phyloP scores from a whole-genome alignment of 2,797 vertebrate genomes.

The Melanotaenia boesemani region DNA sequence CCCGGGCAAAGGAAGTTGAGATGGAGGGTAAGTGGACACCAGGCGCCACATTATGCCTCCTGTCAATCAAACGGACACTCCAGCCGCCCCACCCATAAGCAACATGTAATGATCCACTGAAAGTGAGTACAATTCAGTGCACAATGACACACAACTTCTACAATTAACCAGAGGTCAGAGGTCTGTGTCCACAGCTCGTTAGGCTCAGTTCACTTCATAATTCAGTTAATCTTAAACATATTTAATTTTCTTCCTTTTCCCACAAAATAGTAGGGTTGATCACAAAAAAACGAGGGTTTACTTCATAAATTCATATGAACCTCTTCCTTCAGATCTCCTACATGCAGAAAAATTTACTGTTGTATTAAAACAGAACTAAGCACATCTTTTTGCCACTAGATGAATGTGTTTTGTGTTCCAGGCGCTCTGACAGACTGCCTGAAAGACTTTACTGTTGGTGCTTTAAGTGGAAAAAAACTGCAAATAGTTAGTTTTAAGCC shows the following conservation, averaged over 20 bases:
- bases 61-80: slow-evolving; percentile 69
- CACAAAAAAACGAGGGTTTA: background rate
- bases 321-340: background rate
- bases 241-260: background rate
- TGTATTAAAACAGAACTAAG: slow-evolving; percentile 4
- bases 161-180: slow-evolving; percentile 21
- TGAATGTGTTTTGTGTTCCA: background rate
- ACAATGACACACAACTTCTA: background rate
- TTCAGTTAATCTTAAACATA: background rate
- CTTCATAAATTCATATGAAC: background rate
- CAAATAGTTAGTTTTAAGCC: slow-evolving; percentile 14
- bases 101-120: slow-evolving; percentile 26
- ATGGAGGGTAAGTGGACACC: slow-evolving; percentile 58
- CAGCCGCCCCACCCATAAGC: slow-evolving; percentile 25
- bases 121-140: slow-evolving; percentile 39
- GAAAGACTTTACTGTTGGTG: slow-evolving; percentile 1
- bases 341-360: background rate
- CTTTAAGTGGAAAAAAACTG: background rate
- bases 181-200: background rate
- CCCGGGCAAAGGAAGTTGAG: slow-evolving; percentile 80
- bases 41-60: slow-evolving; percentile 75
- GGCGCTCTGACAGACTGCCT: background rate
- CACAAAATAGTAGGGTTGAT: background rate
- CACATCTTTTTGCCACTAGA: background rate
- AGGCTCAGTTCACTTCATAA: background rate